Conservation (phyloP, 2,888 invertebrate genomes). For the Busseola fusca region DNA sequence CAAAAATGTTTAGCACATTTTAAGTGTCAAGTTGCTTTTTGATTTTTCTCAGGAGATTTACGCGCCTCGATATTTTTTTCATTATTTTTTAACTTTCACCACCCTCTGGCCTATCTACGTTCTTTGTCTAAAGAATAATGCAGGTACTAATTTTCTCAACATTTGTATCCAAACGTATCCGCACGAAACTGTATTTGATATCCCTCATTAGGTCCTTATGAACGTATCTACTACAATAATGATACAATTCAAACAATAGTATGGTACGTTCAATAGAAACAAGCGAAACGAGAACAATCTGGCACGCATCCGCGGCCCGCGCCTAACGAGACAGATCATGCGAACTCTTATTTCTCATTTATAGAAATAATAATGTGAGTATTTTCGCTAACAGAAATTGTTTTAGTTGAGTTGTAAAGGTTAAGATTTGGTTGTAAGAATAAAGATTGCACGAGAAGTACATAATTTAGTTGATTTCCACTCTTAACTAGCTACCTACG, state of each 20-base stretch:
- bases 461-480: neutral
- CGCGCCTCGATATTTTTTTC: neutral
- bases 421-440: neutral
- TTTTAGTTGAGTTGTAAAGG: neutral
- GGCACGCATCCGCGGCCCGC: conserved; percentile 55
- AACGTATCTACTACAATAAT: conserved; percentile 50
- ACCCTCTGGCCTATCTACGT: neutral
- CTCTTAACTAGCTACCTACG: no score
- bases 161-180: conserved; percentile 18
- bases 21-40: neutral
- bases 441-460: neutral
- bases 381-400: conserved; percentile 49
- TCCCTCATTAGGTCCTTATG: conserved; percentile 44
- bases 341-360: conserved; percentile 56
- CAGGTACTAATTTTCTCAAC: neutral
- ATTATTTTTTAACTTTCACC: neutral
- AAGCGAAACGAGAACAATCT: conserved; percentile 59
- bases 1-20: neutral
- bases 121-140: conserved; percentile 26
- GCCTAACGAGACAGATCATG: conserved; percentile 65
- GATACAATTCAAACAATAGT: conserved; percentile 56
- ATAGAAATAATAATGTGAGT: conserved; percentile 48
- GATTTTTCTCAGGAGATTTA: neutral
- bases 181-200: conserved; percentile 52
- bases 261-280: conserved; percentile 46